Evolutionary conservation across 92 coral and sea anemone genomes (phyloP).

Genomic region (Zoanthus sociatus): DNA sequence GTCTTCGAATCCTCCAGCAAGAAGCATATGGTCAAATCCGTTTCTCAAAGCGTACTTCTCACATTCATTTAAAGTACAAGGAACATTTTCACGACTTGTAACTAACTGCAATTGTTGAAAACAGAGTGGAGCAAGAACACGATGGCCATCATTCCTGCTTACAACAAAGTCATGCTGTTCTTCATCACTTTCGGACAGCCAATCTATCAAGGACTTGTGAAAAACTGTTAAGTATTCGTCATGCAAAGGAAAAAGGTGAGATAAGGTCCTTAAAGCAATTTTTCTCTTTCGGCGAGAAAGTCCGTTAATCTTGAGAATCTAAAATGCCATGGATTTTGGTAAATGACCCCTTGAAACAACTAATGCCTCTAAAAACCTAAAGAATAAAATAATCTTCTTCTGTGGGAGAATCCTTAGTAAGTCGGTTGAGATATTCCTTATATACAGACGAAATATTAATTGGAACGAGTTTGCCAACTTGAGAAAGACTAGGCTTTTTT

Average conservation of each 20-base stretch:
- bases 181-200: conserved; percentile 36
- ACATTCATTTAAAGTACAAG: conserved; percentile 11
- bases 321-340: conserved; percentile 33
- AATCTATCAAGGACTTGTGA: conserved; percentile 53
- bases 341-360: conserved; percentile 40
- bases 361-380: conserved; percentile 41
- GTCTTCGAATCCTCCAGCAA: conserved; percentile 27
- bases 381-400: conserved; percentile 25
- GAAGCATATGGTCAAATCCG: conserved; percentile 32
- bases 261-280: conserved; percentile 20
- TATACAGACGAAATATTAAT: conserved; percentile 47
- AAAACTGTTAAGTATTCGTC: conserved; percentile 50
- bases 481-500: background rate
- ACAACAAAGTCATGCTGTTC: conserved; percentile 33
- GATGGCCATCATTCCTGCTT: conserved; percentile 12
- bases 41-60: conserved; percentile 30
- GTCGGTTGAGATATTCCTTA: conserved; percentile 39
- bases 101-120: background rate
- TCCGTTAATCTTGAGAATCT: conserved; percentile 36
- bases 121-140: conserved; percentile 20
- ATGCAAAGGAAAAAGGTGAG: conserved; percentile 48
- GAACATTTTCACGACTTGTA: conserved; percentile 14
- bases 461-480: conserved; percentile 33
- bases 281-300: conserved; percentile 29
- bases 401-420: conserved; percentile 22